phyloP scores from a whole-genome alignment of 2,888 invertebrate genomes.

The Oegoconia quadripuncta region DNA sequence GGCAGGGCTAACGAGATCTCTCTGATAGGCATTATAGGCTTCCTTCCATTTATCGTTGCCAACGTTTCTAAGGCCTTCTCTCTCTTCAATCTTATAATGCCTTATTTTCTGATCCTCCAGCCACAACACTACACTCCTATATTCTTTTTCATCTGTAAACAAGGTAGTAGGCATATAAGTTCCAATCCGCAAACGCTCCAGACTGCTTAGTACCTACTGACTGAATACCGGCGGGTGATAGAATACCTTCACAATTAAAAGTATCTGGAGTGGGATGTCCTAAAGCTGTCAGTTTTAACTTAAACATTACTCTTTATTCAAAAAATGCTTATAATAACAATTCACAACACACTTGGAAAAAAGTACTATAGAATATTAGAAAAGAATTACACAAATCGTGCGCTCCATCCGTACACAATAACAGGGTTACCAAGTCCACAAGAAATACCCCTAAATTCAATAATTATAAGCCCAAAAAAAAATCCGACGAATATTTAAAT shows the following conservation, averaged over 20 bases:
- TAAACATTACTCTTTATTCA: too few species aligned
- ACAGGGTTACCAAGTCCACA: too few species aligned
- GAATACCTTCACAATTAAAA: conserved; percentile 85
- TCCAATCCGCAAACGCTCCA: neutral
- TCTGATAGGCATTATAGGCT: conserved; percentile 85
- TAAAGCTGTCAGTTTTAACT: conserved; percentile 86
- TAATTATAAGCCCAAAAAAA: too few species aligned
- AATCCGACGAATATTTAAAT: too few species aligned
- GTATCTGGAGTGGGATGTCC: conserved; percentile 86
- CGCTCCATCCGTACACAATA: too few species aligned
- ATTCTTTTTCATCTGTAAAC: conserved; percentile 86
- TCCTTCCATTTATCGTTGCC: conserved; percentile 84
- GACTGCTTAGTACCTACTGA: too few species aligned
- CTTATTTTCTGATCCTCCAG: conserved; percentile 96
- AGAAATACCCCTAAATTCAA: too few species aligned
- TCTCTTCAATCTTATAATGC: conserved; percentile 90
- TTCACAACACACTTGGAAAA: too few species aligned
- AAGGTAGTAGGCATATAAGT: too few species aligned
- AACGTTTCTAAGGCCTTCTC: conserved; percentile 85
- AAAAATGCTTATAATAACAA: neutral
- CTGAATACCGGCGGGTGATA: neutral
- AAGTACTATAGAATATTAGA: too few species aligned
- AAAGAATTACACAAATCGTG: too few species aligned
- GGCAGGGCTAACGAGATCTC: conserved; percentile 86
- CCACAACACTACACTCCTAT: conserved; percentile 91